Evolutionary conservation across 2,797 vertebrate genomes (phyloP), one percentile per base, ranked within the genome.

Genomic region (Pterois miles): DNA sequence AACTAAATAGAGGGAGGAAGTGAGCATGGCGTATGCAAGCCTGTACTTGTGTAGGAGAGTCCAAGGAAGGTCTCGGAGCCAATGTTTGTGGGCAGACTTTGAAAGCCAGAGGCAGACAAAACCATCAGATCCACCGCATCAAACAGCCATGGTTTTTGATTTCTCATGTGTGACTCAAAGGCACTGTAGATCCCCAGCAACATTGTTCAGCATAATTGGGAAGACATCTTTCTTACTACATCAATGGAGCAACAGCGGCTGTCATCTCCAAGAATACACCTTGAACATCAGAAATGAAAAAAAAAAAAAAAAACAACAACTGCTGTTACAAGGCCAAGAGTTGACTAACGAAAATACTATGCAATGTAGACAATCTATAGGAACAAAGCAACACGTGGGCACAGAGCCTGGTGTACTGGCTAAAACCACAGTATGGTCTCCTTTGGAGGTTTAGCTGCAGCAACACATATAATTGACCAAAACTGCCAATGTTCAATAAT

Each of bases 41-140:
- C 48, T 78, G 70, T 27, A 59, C 82, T 68, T 78, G 89, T 86
- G 79, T 87, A 78, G 84, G 84, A 76, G 75, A 79, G 82, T 79
- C 83, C 71, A 81, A 57, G 63, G 67, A 56, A 71, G 75, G 74
- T 77, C 64, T 81, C 36, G 22, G 71, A 78, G 81, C 78, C 88
- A 83, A 20, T 22, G 75, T 82, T 33, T 86, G 89, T 86, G 81
- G 87, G 84, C 66, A 84, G 83, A 71, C 67, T 81, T 77, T 80
- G 50, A 78, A 84, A 82, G 75, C 66, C 72, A 68, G 58, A 81
- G 60, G 57, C 71, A 75, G 69, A 78, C 50, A 71, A 82, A 86
- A 70, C 56, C 84, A 65, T 76, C 75, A 27, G 60, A 85, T 84
- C 71, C 60, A 52, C 33, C 13, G 13, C 46, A 83, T 81, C 74